phyloP scores from a whole-genome alignment of 2,113 vertebrate species.

The Lepus europaeus region DNA sequence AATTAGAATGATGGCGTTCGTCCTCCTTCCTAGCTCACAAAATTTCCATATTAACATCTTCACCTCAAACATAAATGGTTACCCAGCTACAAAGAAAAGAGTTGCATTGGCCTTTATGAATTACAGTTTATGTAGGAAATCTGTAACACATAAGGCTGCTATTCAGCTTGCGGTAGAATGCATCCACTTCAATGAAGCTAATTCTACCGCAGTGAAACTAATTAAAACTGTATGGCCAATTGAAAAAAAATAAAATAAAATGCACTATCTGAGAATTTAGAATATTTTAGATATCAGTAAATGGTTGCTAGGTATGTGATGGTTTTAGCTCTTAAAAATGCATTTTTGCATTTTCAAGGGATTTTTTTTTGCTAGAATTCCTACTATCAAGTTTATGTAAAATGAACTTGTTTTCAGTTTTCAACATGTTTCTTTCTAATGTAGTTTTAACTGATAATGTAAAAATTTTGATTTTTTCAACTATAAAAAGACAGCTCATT shows the following conservation, averaged over 20 bases:
- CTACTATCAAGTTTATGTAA: conserved; percentile 65
- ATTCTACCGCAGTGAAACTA: conserved; percentile 80
- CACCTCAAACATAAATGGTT: conserved; percentile 91
- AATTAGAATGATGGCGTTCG: conserved; percentile 88
- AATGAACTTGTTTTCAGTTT: conserved; percentile 63
- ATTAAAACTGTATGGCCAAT: conserved; percentile 85
- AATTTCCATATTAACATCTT: conserved; percentile 92
- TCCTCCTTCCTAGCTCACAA: conserved; percentile 86
- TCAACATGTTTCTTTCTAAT: conserved; percentile 68
- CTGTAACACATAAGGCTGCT: conserved; percentile 41
- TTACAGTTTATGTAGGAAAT: conserved; percentile 82
- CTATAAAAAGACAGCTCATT: not conserved
- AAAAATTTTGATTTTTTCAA: conserved; percentile 65
- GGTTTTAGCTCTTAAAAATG: conserved; percentile 66
- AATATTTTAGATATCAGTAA: conserved; percentile 73
- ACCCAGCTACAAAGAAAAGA: conserved; percentile 87
- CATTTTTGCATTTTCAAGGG: conserved; percentile 36
- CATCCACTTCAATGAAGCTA: conserved; percentile 37
- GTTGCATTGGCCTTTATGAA: conserved; percentile 87
- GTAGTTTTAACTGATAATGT: conserved; percentile 61
- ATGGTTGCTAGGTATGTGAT: conserved; percentile 59
- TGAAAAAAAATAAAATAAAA: conserved; percentile 82
- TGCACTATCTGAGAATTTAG: conserved; percentile 68
- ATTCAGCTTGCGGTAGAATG: conserved; percentile 60
- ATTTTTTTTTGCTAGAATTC: conserved; percentile 45